Percentiles rank a stretch among this genome's conserved stretches.
phyloP scores from a whole-genome alignment of 2,888 invertebrate genomes.

The Troides helena region DNA sequence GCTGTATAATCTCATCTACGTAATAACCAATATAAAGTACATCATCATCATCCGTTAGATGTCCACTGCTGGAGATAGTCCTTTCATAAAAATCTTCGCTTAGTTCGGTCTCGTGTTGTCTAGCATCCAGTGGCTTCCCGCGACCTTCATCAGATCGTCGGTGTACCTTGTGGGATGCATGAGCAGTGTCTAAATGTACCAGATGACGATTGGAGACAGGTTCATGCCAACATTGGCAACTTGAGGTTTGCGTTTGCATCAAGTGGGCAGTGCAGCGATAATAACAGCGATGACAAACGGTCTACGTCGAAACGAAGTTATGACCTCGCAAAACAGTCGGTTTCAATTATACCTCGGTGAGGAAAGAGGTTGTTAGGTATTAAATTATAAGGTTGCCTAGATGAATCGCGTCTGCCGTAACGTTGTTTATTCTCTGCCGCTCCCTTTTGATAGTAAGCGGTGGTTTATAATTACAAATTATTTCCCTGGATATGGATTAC shows the following conservation, averaged over 20 bases:
- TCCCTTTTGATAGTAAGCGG: conserved; percentile 36
- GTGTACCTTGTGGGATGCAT: neutral
- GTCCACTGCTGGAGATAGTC: too few species aligned
- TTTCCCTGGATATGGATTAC: conserved; percentile 13
- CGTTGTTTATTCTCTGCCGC: conserved; percentile 52
- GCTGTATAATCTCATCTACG: conserved; percentile 40
- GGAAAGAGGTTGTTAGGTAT: conserved; percentile 44
- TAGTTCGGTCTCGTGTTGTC: too few species aligned
- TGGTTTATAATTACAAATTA: conserved; percentile 28
- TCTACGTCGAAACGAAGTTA: conserved; percentile 48
- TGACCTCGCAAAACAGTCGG: conserved; percentile 48
- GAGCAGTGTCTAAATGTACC: conserved; percentile 8
- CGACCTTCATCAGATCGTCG: too few species aligned
- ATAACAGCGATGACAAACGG: conserved; percentile 46
- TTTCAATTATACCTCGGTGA: conserved; percentile 53
- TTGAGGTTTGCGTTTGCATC: conserved; percentile 23
- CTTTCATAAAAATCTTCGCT: too few species aligned
- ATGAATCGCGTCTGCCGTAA: conserved; percentile 45
- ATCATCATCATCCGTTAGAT: neutral
- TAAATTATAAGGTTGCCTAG: conserved; percentile 50
- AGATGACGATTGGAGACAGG: neutral
- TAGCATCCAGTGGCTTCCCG: too few species aligned
- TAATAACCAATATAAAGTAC: conserved; percentile 41
- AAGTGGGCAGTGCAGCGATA: conserved; percentile 33
- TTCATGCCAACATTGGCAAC: neutral